Conservation (phyloP, 2,113 vertebrate genomes). For the Perca flavescens region DNA sequence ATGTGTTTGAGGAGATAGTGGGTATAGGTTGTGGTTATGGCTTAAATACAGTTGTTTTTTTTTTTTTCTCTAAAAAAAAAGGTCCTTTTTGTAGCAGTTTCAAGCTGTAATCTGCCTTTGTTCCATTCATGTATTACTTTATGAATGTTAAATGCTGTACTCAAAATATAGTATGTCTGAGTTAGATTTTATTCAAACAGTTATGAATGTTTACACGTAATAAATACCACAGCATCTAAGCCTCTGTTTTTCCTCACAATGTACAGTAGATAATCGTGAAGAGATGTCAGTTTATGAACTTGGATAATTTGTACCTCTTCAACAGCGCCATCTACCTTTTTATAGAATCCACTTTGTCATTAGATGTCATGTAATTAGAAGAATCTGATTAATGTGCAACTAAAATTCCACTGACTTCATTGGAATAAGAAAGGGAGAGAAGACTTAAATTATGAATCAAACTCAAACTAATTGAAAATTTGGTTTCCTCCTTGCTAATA, state of each 20-base stretch:
- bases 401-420: conserved; percentile 16
- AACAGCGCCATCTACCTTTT: conserved; percentile 46
- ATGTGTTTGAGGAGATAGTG: neutral
- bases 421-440: conserved; percentile 5
- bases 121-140: conserved; percentile 11
- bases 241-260: neutral
- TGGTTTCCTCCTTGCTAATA: conserved; percentile 20
- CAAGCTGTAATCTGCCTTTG: neutral
- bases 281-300: neutral
- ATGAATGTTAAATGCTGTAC: conserved; percentile 60
- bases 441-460: conserved; percentile 39
- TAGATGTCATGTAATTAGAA: conserved; percentile 17
- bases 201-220: conserved; percentile 64
- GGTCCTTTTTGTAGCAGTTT: neutral
- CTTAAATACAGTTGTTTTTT: conserved; percentile 37
- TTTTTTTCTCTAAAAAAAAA: neutral
- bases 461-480: conserved; percentile 46
- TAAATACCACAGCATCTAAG: conserved; percentile 46
- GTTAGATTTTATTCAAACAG: conserved; percentile 28
- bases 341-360: neutral
- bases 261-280: neutral
- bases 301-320: neutral
- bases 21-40: conserved; percentile 9
- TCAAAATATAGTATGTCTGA: conserved; percentile 24
- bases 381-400: conserved; percentile 30